Percentiles rank a stretch among this genome's conserved stretches.
phyloP scores from a whole-genome alignment of 2,888 invertebrate species.

The Limnephilus auricula region DNA sequence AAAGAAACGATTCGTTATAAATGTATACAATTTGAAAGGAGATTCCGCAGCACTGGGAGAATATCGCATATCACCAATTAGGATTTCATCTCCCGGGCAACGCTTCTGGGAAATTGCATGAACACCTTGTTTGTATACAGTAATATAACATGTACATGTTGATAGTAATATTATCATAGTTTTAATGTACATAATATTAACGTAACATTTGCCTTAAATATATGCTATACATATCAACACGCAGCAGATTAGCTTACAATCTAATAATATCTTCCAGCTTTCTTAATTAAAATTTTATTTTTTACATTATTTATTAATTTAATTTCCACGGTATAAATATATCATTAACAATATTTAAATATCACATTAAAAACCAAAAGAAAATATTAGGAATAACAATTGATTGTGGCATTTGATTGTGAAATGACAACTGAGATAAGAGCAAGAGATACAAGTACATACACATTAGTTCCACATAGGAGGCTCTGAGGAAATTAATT shows the following conservation, averaged over 20 bases:
- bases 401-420: no score
- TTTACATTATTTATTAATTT: no score
- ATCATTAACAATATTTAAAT: no score
- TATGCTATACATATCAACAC: neutral
- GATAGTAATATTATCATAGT: neutral
- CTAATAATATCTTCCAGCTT: neutral
- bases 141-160: neutral
- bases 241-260: neutral
- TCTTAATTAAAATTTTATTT: no score
- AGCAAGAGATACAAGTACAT: no score
- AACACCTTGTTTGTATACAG: neutral
- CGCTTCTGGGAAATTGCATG: neutral
- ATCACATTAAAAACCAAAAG: no score
- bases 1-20: neutral
- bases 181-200: no score
- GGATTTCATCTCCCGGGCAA: neutral
- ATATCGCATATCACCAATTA: neutral
- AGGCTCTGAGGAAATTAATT: no score
- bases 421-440: no score
- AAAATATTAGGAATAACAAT: no score
- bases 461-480: no score
- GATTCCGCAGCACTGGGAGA: neutral
- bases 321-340: no score
- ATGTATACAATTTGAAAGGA: neutral
- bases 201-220: neutral